A percentile compares a stretch with the other conserved stretches of the same genome.
Evolutionary conservation across 2,113 vertebrate genomes (phyloP).

Genomic region (Poeciliopsis turrubarensis): DNA sequence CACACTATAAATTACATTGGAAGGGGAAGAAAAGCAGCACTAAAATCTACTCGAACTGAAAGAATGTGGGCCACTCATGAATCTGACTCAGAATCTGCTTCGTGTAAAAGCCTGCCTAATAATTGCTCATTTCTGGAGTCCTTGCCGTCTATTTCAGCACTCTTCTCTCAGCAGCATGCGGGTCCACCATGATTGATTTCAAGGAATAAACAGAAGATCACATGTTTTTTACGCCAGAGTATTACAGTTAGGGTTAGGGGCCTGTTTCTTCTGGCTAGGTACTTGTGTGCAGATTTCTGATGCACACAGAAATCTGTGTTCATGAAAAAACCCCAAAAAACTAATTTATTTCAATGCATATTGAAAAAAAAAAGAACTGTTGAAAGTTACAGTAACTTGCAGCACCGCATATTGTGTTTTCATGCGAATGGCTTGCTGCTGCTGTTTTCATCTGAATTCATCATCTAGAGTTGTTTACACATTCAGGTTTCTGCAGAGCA

Average conservation of each 20-base stretch:
- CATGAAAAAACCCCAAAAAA: not conserved
- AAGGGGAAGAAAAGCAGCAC: not conserved
- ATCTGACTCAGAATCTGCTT: not conserved
- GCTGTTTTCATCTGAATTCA: slow-evolving; percentile 24
- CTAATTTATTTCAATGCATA: not conserved
- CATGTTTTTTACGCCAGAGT: not conserved
- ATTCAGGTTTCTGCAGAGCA: slow-evolving; percentile 31
- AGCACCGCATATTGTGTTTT: slow-evolving; percentile 5
- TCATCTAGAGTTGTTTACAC: slow-evolving; percentile 31
- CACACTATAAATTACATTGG: not conserved
- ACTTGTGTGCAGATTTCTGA: not conserved
- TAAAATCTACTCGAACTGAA: not conserved
- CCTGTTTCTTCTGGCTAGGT: not conserved
- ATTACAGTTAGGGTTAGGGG: not conserved
- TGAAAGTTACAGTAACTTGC: not conserved
- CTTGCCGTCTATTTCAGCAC: not conserved
- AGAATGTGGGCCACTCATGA: not conserved
- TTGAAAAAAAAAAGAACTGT: not conserved
- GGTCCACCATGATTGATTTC: not conserved
- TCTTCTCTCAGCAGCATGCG: not conserved
- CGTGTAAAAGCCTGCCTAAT: not conserved
- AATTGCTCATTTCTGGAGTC: not conserved
- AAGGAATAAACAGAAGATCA: not conserved
- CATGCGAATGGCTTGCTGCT: not conserved
- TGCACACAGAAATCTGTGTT: not conserved